Base-by-base conservation (phyloP, 2,113 vertebrate species). In the Benitochromis conjunctus region DNA sequence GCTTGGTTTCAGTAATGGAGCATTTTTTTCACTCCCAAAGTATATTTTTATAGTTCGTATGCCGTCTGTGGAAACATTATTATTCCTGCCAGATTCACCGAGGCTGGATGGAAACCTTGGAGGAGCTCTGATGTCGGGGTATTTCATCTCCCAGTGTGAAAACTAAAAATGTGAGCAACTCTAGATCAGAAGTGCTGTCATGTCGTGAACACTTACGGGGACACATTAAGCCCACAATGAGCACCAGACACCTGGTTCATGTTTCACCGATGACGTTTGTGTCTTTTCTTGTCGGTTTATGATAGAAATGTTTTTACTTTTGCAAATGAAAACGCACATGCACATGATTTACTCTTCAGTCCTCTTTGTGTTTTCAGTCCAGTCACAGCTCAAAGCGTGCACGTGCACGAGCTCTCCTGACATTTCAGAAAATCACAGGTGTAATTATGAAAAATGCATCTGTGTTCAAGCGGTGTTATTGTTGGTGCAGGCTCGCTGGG, bases 201-300 rank as follows among this genome's bases (percentile, higher is more conserved):
- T 0, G 36, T 41, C 4, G n/a, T 41, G 4, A 14, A 66, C 62
- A 8, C 7, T 9, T 38, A 0, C 0, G 31, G 1, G 16, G 58
- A 36, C 31, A 36, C 57, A 1, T 60, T 31, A 31, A 60, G 16
- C 5, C 11, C 43, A 46, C 14, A 48, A 5, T 48, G 5, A 48
- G 13, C 46, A 48, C 5, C 43, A 48, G 13, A 48, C 43, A 14
- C 43, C 13, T 13, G 2, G 9, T 38, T 9, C 9, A 38, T 36
- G 36, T 36, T 36, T 9, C 8, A 36, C 1, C 36, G 3, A 36
- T 38, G 36, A 48, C 3, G 1, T 14, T 48, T 48, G 13, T n/a
- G 51, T 9, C 7, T 19, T 9, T 53, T 9, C 6, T 53, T 53
- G 5, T n/a, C 51, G n/a, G 9, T 54, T 54, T 54, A 9, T 2